Conservation (phyloP, 2,113 vertebrate species). For the Aix galericulata region DNA sequence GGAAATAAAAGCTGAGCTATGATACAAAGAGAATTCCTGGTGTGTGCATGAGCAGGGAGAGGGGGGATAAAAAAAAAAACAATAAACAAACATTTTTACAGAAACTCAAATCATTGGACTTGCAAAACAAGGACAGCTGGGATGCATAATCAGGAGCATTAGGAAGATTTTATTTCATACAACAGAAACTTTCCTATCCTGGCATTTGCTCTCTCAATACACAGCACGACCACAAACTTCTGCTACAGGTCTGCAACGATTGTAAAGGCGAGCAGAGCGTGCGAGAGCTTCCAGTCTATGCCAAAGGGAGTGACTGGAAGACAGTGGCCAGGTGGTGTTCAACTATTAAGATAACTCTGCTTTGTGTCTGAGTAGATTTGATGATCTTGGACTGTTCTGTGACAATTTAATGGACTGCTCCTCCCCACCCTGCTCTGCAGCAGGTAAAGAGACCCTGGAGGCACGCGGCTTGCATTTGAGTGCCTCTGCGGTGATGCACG, state of each 20-base stretch:
- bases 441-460: not conserved
- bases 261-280: not conserved
- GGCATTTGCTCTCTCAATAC: not conserved
- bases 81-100: slow-evolving; percentile 55
- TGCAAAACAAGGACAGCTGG: slow-evolving; percentile 68
- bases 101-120: slow-evolving; percentile 49
- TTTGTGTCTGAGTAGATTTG: not conserved
- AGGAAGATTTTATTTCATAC: slow-evolving; percentile 16
- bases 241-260: not conserved
- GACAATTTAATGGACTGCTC: not conserved
- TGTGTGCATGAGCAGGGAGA: not conserved
- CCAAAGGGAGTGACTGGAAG: not conserved
- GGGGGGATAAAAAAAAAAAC: not conserved
- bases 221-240: not conserved
- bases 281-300: not conserved
- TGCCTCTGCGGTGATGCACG: not conserved
- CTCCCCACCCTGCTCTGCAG: not conserved
- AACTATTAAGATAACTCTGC: not conserved
- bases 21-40: slow-evolving; percentile 52
- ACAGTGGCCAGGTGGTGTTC: not conserved
- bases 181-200: slow-evolving; percentile 1
- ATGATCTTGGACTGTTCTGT: not conserved
- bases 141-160: slow-evolving; percentile 62
- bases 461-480: rapidly evolving
- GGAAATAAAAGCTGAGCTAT: slow-evolving; percentile 67